phyloP scores from a whole-genome alignment of 1,140 invertebrate species.

The Hormaphis cornu region DNA sequence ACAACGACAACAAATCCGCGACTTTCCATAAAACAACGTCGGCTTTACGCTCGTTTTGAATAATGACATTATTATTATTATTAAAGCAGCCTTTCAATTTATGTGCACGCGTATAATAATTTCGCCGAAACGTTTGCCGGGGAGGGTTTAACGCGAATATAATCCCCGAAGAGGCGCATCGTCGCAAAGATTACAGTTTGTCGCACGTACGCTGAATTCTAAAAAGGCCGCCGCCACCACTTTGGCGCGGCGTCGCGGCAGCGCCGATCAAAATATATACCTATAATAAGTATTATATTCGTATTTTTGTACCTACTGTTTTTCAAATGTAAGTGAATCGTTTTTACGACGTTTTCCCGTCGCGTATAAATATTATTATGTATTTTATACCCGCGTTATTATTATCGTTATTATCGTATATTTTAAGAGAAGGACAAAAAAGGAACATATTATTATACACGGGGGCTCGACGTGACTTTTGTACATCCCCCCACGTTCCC shows the following conservation, averaged over 20 bases:
- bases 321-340: constrained; percentile 17
- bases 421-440: neutral
- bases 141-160: neutral
- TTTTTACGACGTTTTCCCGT: constrained; percentile 6
- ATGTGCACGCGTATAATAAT: neutral
- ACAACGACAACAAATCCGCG: too few species aligned
- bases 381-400: too few species aligned
- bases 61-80: neutral
- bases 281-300: too few species aligned
- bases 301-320: too few species aligned
- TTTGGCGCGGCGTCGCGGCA: neutral
- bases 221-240: constrained; percentile 1
- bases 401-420: neutral
- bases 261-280: neutral
- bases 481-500: too few species aligned
- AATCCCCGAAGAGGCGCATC: constrained; percentile 9
- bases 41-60: neutral
- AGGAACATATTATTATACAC: too few species aligned
- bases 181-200: constrained; percentile 22
- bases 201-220: constrained; percentile 1
- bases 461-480: constrained; percentile 8
- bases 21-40: constrained; percentile 3
- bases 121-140: neutral
- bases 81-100: constrained; percentile 15
- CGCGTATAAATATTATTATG: constrained; percentile 1